Conservation (phyloP, 35 echinoderm and acorn worm species). For the Amphiura filiformis region DNA sequence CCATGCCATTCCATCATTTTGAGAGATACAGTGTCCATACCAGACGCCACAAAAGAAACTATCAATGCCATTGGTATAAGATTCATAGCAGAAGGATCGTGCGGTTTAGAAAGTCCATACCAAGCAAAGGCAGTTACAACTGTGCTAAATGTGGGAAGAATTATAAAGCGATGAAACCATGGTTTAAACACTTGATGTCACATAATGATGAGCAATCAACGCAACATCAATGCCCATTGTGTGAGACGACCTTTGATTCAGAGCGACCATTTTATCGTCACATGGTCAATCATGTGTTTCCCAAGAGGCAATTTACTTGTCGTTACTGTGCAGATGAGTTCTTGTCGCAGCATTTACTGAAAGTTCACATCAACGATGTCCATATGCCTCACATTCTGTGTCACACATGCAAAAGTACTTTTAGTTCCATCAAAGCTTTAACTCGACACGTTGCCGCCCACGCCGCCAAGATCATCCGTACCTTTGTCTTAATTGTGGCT, state of each 20-base stretch:
- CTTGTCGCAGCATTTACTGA: neutral
- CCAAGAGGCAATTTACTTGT: neutral
- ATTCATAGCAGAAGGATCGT: neutral
- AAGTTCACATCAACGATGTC: neutral
- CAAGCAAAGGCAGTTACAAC: neutral
- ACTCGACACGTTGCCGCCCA: neutral
- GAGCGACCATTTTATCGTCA: constrained; percentile 1
- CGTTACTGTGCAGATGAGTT: neutral
- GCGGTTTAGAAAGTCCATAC: neutral
- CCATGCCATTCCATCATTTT: neutral
- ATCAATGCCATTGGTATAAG: neutral
- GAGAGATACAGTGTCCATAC: neutral
- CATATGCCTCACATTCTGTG: neutral
- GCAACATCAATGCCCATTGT: neutral
- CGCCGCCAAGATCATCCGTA: neutral
- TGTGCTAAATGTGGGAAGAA: neutral
- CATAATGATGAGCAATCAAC: neutral
- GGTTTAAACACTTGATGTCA: neutral
- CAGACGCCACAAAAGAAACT: neutral
- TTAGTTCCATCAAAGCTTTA: neutral
- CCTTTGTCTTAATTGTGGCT: neutral
- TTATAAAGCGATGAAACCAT: neutral
- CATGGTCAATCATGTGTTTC: neutral
- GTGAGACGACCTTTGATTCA: neutral
- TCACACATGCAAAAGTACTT: neutral